phyloP scores from a whole-genome alignment of 2,888 invertebrate species.

The Choristoneura rosaceana region DNA sequence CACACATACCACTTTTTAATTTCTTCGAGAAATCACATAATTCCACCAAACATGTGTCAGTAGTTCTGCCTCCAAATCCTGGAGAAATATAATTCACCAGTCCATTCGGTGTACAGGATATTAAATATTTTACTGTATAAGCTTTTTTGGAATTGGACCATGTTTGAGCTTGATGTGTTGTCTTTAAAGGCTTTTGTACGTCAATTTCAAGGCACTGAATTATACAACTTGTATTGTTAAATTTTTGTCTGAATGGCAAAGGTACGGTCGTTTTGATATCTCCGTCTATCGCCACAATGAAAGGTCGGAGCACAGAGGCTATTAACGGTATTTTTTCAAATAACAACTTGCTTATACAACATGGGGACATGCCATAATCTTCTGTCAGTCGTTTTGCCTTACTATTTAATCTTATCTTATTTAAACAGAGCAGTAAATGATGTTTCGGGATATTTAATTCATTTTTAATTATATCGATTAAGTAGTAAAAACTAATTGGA shows the following conservation, averaged over 20 bases:
- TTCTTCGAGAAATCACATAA: neutral
- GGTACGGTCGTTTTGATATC: neutral
- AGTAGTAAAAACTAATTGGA: conserved; percentile 36
- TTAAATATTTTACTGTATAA: neutral
- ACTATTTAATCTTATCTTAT: conserved; percentile 43
- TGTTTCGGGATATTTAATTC: conserved; percentile 25
- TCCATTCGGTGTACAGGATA: neutral
- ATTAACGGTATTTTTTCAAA: neutral
- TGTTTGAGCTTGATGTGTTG: neutral
- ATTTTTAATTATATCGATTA: conserved; percentile 39
- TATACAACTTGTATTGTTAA: neutral
- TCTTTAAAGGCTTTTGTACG: neutral
- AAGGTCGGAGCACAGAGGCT: neutral
- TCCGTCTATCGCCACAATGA: neutral
- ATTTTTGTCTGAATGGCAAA: neutral
- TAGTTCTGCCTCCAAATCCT: neutral
- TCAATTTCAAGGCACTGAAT: neutral
- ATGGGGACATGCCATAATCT: conserved; percentile 21
- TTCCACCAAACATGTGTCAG: neutral
- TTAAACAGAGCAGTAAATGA: conserved; percentile 40
- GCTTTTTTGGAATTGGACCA: neutral
- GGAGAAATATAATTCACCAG: neutral
- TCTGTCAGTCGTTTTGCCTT: conserved; percentile 41
- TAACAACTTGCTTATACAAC: conserved; percentile 7
- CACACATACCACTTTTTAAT: neutral